Percentiles rank a stretch among this genome's conserved stretches.
phyloP scores from a whole-genome alignment of 2,113 vertebrate genomes.

The Micronycteris hirsuta region DNA sequence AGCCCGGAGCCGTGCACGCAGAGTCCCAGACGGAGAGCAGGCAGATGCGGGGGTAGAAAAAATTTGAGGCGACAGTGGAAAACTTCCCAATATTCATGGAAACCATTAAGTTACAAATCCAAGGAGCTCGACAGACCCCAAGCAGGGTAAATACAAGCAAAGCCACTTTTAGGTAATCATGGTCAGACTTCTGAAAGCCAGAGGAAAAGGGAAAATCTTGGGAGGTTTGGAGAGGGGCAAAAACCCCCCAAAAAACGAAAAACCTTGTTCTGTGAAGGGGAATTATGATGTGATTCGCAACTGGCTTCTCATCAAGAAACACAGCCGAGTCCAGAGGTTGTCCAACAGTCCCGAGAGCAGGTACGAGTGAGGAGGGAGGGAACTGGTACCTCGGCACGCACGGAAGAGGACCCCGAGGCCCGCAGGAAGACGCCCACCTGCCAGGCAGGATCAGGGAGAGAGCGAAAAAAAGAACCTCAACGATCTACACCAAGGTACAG shows the following conservation, averaged over 20 bases:
- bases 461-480: not conserved
- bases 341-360: not conserved
- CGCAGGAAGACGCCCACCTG: not conserved
- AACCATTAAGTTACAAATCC: not conserved
- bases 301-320: not conserved
- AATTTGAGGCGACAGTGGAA: not conserved
- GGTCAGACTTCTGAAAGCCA: not conserved
- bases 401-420: not conserved
- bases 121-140: not conserved
- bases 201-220: not conserved
- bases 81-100: not conserved
- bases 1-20: fast-evolving
- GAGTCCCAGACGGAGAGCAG: not conserved
- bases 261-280: not conserved
- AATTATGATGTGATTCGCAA: not conserved
- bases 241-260: not conserved
- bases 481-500: not conserved
- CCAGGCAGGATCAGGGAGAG: not conserved
- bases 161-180: not conserved
- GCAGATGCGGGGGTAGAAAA: not conserved
- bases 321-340: not conserved
- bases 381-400: not conserved
- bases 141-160: not conserved
- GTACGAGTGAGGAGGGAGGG: not conserved
- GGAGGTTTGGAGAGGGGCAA: not conserved